These are phyloP conservation scores for Volucella zonaria DNA, from an alignment of 2,888 invertebrate species.

Conservation along the genomic window DNA sequence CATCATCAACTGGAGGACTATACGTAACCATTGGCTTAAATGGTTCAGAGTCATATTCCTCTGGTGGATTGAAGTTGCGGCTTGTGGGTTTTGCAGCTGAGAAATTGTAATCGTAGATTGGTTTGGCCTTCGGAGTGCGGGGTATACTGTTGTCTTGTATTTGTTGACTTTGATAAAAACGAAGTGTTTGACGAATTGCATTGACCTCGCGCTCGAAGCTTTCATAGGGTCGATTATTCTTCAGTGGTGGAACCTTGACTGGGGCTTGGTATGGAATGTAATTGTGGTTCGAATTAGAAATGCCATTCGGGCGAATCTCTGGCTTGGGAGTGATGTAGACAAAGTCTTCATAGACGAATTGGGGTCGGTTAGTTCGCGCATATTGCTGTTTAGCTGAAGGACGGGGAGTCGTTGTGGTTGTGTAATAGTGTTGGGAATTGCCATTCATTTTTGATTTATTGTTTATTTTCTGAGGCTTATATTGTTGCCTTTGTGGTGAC, in stretches of 20 bases:
- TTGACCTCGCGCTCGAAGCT: slow-evolving; percentile 87
- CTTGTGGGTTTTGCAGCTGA: slow-evolving; percentile 83
- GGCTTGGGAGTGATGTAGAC: slow-evolving; percentile 84
- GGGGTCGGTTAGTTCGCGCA: slow-evolving; percentile 74
- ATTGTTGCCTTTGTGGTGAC: slow-evolving; percentile 46
- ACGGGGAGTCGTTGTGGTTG: slow-evolving; percentile 63
- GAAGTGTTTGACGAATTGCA: slow-evolving; percentile 86
- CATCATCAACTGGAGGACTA: slow-evolving; percentile 81
- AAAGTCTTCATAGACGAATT: slow-evolving; percentile 77
- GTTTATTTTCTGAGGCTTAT: slow-evolving; percentile 75
- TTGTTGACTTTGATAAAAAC: slow-evolving; percentile 85
- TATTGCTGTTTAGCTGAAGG: slow-evolving; percentile 76
- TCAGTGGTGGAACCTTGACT: slow-evolving; percentile 65
- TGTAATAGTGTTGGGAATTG: slow-evolving; percentile 57
- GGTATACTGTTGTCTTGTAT: slow-evolving; percentile 81
- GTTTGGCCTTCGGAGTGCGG: slow-evolving; percentile 82
- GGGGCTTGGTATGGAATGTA: slow-evolving; percentile 60
- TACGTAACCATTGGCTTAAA: slow-evolving; percentile 86
- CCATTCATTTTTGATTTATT: slow-evolving; percentile 74
- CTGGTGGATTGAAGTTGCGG: slow-evolving; percentile 78
- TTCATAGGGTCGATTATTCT: slow-evolving; percentile 78
- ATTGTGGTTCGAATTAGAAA: slow-evolving; percentile 69
- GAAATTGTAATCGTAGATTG: slow-evolving; percentile 89
- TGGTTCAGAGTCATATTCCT: slow-evolving; percentile 85
- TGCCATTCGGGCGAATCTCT: slow-evolving; percentile 80